Conservation (phyloP, 2,888 invertebrate species). For the Pycnomerus fuliginosus region DNA sequence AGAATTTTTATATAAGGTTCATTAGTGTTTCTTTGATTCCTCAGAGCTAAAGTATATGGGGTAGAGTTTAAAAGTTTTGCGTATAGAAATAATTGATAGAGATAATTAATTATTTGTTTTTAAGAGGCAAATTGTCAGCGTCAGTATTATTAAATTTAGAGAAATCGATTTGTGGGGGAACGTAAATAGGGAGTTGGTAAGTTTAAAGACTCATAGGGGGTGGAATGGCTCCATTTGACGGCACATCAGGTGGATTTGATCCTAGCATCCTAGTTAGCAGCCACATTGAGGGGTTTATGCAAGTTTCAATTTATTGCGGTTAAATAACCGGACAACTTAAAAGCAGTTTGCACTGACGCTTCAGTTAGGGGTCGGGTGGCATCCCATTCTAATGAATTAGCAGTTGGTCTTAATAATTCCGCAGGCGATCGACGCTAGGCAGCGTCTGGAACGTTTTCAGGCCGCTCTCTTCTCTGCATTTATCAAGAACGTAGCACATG, state of each 20-base stretch:
- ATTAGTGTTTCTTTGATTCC: too few relatives aligned
- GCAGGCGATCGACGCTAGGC: constrained; percentile 39
- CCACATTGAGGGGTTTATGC: constrained; percentile 4
- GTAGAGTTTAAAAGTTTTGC: too few relatives aligned
- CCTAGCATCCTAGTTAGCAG: constrained; percentile 2
- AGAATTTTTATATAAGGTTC: too few relatives aligned
- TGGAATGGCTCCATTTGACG: constrained; percentile 13
- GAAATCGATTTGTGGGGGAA: neutral
- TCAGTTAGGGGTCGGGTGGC: constrained; percentile 27
- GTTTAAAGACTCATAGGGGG: constrained; percentile 15
- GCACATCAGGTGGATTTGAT: constrained; percentile 15
- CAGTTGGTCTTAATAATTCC: constrained; percentile 48
- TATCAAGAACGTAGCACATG: constrained; percentile 53
- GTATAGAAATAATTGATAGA: too few relatives aligned
- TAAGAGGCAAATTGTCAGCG: too few relatives aligned
- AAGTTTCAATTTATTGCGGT: constrained; percentile 26
- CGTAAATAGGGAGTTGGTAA: constrained; percentile 1
- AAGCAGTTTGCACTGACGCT: too few relatives aligned
- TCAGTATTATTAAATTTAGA: too few relatives aligned
- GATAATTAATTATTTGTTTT: too few relatives aligned
- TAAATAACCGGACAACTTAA: constrained; percentile 37
- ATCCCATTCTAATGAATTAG: constrained; percentile 42
- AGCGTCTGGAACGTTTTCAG: constrained; percentile 41
- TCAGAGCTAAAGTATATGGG: too few relatives aligned
- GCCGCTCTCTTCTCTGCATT: constrained; percentile 46